These are phyloP conservation scores for Teinopalpus imperialis DNA, from an alignment of 2,888 invertebrate genomes.

Conservation along the genomic window DNA sequence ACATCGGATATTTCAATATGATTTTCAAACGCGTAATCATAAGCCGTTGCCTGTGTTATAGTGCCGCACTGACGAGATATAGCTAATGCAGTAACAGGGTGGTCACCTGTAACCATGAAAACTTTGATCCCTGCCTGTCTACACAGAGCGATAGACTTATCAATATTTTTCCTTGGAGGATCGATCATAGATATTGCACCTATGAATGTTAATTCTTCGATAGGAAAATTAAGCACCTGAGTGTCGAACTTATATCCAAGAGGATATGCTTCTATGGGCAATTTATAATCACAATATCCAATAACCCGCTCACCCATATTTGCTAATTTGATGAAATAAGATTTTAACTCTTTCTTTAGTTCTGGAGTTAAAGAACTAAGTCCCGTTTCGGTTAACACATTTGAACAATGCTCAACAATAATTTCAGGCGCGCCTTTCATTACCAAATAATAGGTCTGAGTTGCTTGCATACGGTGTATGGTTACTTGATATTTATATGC, in stretches of 20 bases:
- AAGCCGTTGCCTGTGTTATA: conserved; percentile 84
- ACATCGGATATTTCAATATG: conserved; percentile 79
- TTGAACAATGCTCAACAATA: conserved; percentile 84
- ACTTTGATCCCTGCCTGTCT: conserved; percentile 87
- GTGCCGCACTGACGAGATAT: conserved; percentile 86
- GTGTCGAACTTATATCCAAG: conserved; percentile 80
- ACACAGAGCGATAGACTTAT: conserved; percentile 85
- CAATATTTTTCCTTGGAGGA: conserved; percentile 85
- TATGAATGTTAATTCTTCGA: conserved; percentile 80
- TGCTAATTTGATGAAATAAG: conserved; percentile 89
- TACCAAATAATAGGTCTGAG: conserved; percentile 81
- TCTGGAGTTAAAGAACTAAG: conserved; percentile 67
- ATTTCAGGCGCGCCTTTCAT: conserved; percentile 91
- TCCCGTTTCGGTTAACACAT: conserved; percentile 79
- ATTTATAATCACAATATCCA: conserved; percentile 88
- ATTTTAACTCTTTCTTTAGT: conserved; percentile 80
- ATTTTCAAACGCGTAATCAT: conserved; percentile 86
- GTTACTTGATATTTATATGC: conserved; percentile 87
- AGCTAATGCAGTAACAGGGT: conserved; percentile 87
- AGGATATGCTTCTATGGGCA: conserved; percentile 79
- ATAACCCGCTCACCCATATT: conserved; percentile 93
- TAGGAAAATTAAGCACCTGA: conserved; percentile 85
- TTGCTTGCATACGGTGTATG: conserved; percentile 82
- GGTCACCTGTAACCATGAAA: conserved; percentile 88
- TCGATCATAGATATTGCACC: conserved; percentile 88